phyloP scores from a whole-genome alignment of 2,797 vertebrate genomes.

The Erpetoichthys calabaricus region DNA sequence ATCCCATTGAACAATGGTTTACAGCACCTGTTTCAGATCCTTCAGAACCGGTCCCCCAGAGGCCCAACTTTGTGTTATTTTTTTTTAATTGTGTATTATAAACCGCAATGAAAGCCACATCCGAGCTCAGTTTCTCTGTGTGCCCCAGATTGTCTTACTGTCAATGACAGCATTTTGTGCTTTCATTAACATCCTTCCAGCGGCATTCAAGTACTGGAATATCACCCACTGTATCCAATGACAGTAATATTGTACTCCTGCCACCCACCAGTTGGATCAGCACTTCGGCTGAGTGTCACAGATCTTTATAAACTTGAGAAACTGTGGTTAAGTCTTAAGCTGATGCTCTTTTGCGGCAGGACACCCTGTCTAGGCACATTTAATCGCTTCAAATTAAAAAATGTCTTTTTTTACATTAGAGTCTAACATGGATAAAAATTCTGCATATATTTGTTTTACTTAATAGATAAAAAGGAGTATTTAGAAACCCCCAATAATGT shows the following conservation, averaged over 20 bases:
- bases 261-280: conserved; percentile 13
- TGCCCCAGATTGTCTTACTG: conserved; percentile 35
- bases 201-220: conserved; percentile 30
- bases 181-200: conserved; percentile 35
- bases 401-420: background rate
- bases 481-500: too few relatives aligned
- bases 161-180: conserved; percentile 44
- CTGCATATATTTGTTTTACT: too few relatives aligned
- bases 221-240: conserved; percentile 19
- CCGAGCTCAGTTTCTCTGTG: conserved; percentile 22
- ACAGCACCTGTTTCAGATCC: conserved; percentile 29
- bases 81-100: conserved; percentile 25
- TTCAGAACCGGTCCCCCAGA: conserved; percentile 21
- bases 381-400: background rate
- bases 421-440: too few relatives aligned
- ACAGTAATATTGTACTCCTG: conserved; percentile 33
- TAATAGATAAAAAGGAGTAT: too few relatives aligned
- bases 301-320: conserved; percentile 11
- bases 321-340: background rate
- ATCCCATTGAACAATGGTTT: conserved; percentile 30
- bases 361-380: background rate
- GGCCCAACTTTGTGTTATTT: conserved; percentile 21
- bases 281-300: conserved; percentile 8
- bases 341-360: background rate
- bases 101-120: conserved; percentile 23